Evolutionary conservation across 2,113 vertebrate genomes (phyloP), one percentile per base, ranked within the genome.

Genomic region (Heterochromis multidens): DNA sequence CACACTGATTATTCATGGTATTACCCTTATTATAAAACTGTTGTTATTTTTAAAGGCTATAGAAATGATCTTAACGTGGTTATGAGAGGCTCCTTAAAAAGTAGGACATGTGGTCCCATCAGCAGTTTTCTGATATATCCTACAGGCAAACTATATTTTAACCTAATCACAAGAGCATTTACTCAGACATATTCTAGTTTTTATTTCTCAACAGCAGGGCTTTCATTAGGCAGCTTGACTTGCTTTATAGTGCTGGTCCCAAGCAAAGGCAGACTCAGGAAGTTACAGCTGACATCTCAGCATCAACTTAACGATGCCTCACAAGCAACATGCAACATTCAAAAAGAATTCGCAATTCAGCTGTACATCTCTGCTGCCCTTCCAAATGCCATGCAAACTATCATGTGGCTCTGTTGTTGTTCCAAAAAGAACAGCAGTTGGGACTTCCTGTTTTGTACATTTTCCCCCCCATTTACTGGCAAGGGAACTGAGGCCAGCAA

Each of bases 361-460:
- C 87, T 88, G 90, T 80, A 81, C 62, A 65, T 89, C 82, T 61
- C 58, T 6, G 1, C 76, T 54, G 43, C 3, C 84, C 70, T 17
- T 85, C 65, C 27, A 16, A 77, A 70, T 83, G 76, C 52, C 83
- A 88, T 62, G 87, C 79, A 63, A 84, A 88, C 82, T 23, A 80
- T 87, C 81, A 80, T 78, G 85, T 77, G 87, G 83, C 79, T 90
- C 77, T 81, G 77, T 86, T 87, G 84, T 89, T 88, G 52, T 80
- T 91, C 86, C 70, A 87, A 31, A 85, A 84, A 92, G 77, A 59
- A 70, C 82, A 91, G 89, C 88, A 91, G 84, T 76, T 33, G 58
- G 72, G 77, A 92, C 93, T 95, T 95, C 95, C 95, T 95, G 94
- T 95, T 95, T 92, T 92, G 80, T 59, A 85, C 72, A 88, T 83